Base-by-base conservation (phyloP, 1,140 invertebrate genomes). In the Meloidogyne floridensis region DNA sequence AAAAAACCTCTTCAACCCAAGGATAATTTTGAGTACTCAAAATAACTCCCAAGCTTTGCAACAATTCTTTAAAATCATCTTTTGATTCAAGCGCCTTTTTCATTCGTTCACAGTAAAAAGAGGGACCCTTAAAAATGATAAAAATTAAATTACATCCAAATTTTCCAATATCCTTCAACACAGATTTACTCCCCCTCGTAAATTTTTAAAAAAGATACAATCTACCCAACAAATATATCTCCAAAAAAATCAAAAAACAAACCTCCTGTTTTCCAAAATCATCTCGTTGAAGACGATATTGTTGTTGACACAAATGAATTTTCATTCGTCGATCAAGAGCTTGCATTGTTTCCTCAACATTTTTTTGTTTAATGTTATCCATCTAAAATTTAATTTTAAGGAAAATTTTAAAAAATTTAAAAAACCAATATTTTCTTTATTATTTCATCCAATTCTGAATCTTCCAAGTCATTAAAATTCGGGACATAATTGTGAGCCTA, bases 231-330 rank as follows among this genome's bases (percentile, higher is more conserved):
- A n/a, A n/a, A n/a, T n/a, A n/a, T n/a, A n/a, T n/a, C n/a, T n/a
- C n/a, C n/a, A 74, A 20, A 13, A n/a, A 53, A 75, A 75, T 75
- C 43, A 51, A 32, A 42, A 15, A 65, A 15, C 80, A 42, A n/a
- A 82, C 81, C 59, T 82, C 81, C 56, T 82, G 72, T 42, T 81
- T 82, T 15, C 59, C 32, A 8, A 13, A 54, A 79, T 81, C 80
- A 32, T 20, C 42, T 65, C 42, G 53, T 42, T 65, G 43, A 13
- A 42, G 81, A n/a, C 70, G 80, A 53, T 82, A 75, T 11, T 82
- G 69, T 32, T 82, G 81, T 8, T 82, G 51, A 56, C 81, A 82
- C n/a, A 82, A n/a, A 5, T 82, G 79, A 51, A 82, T 80, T 75
- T 80, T 82, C 54, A 72, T 82, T 9, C 47, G 32, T 75, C 79